These are phyloP conservation scores for Troglohyphantes excavatus DNA, from an alignment of 2,888 invertebrate species.

Conservation along the genomic window DNA sequence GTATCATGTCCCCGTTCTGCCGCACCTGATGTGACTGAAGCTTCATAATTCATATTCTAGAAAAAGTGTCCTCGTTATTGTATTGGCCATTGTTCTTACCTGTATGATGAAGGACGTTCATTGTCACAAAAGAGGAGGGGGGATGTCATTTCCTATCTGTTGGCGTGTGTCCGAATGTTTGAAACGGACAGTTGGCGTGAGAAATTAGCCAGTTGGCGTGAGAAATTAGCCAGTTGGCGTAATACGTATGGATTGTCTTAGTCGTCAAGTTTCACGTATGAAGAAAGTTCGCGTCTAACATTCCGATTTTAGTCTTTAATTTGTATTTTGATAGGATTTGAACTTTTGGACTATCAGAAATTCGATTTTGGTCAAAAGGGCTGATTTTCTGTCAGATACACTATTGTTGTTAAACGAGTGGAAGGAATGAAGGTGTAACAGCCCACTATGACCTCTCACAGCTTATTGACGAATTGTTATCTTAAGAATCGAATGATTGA, in stretches of 20 bases:
- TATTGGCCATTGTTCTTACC: conserved; percentile 1
- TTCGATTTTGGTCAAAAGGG: no score
- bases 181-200: background rate
- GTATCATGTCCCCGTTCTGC: conserved; percentile 2
- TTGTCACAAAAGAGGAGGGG: background rate
- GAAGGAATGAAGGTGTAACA: no score
- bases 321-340: no score
- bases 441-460: no score
- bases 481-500: no score
- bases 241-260: background rate
- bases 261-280: background rate
- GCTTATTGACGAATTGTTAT: no score
- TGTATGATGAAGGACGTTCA: background rate
- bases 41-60: background rate
- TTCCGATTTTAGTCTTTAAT: background rate
- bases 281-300: background rate
- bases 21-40: background rate
- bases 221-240: background rate
- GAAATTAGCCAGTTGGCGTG: background rate
- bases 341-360: no score
- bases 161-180: background rate
- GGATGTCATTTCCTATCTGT: background rate
- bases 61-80: background rate
- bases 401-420: no score
- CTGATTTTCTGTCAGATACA: no score